These are phyloP conservation scores for Trachymyrmex cornetzi DNA, from an alignment of 1,140 invertebrate species.

Conservation along the genomic window DNA sequence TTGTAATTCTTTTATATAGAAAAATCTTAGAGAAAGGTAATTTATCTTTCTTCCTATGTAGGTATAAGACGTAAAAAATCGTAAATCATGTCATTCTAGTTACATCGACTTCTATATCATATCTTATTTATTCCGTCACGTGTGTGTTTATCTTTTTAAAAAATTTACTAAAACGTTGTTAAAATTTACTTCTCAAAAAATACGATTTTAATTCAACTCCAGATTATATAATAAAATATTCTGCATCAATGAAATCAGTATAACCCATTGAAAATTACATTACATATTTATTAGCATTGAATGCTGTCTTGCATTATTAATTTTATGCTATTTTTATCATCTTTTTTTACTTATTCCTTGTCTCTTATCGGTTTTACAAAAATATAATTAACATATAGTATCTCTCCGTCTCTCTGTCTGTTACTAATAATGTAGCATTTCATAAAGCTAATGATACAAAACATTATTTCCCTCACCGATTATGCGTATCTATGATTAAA, in stretches of 20 bases:
- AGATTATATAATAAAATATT: neutral
- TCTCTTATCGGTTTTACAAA: neutral
- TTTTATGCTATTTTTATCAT: neutral
- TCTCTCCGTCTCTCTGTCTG: neutral
- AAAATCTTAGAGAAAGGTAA: neutral
- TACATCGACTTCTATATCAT: no score
- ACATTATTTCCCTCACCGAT: conserved; percentile 17
- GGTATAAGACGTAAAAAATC: neutral
- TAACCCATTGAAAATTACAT: neutral
- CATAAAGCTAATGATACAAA: neutral
- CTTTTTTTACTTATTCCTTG: neutral
- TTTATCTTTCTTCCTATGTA: neutral
- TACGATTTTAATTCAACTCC: neutral
- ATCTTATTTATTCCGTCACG: neutral
- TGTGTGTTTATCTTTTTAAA: neutral
- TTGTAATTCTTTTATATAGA: neutral
- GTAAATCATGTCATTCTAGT: neutral
- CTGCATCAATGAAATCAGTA: neutral
- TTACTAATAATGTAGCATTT: neutral
- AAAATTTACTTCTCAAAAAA: neutral
- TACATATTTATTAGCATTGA: neutral
- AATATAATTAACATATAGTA: conserved; percentile 8
- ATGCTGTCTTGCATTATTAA: neutral
- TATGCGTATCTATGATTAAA: conserved; percentile 7
- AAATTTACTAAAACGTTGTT: neutral